Evolutionary conservation across 2,888 invertebrate genomes (phyloP).

Genomic region (Pimpla rufipes): DNA sequence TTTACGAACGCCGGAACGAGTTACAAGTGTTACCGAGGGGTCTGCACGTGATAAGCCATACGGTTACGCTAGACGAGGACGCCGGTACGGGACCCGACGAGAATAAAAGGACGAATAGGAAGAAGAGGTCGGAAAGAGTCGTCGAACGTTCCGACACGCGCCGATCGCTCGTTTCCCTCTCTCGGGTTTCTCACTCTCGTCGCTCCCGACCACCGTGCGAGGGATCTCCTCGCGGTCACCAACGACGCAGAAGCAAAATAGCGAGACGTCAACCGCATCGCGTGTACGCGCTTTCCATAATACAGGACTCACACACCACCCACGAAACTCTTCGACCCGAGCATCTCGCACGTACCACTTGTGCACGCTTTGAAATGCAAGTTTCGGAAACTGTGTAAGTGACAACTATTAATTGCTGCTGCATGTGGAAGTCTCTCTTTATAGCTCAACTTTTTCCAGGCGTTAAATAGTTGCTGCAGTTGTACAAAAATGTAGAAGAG

Average conservation of each 20-base stretch:
- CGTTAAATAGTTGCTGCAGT: too few relatives aligned
- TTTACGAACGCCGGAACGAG: constrained; percentile 15
- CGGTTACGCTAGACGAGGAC: constrained; percentile 9
- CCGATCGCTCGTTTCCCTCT: constrained; percentile 57
- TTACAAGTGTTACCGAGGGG: constrained; percentile 39
- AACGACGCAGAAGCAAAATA: constrained; percentile 43
- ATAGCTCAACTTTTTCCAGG: too few relatives aligned
- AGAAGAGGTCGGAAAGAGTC: constrained; percentile 10
- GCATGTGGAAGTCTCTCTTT: too few relatives aligned
- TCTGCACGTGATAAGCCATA: constrained; percentile 46
- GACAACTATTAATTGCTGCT: too few relatives aligned
- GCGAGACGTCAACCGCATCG: constrained; percentile 48
- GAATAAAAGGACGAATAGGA: constrained; percentile 1
- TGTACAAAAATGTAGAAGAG: too few relatives aligned
- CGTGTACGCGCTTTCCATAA: constrained; percentile 59
- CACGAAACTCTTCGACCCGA: constrained; percentile 6
- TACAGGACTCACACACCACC: constrained; percentile 21
- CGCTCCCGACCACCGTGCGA: constrained; percentile 47
- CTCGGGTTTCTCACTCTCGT: constrained; percentile 11
- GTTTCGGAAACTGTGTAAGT: too few relatives aligned
- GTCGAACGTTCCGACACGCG: constrained; percentile 64
- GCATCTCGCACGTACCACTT: not conserved
- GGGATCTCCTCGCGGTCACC: constrained; percentile 49
- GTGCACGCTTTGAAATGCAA: too few relatives aligned
- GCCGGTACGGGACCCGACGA: constrained; percentile 4